phyloP scores from a whole-genome alignment of 2,113 vertebrate species.

The Holacanthus passer region DNA sequence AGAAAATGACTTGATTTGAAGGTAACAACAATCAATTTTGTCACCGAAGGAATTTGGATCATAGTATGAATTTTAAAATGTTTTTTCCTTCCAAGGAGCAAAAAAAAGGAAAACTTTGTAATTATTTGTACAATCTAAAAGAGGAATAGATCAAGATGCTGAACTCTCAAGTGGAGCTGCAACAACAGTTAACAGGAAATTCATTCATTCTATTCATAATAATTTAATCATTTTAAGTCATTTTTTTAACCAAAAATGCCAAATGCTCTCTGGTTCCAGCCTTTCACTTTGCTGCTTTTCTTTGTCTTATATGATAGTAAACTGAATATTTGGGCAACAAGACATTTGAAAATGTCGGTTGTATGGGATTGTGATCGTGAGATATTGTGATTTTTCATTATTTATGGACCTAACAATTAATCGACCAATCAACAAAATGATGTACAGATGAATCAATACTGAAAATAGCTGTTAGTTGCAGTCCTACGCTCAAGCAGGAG shows the following conservation, averaged over 20 bases:
- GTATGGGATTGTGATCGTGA: no score
- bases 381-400: not conserved
- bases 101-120: slow-evolving; percentile 7
- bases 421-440: not conserved
- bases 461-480: not conserved
- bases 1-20: not conserved
- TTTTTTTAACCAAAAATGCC: not conserved
- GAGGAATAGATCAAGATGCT: not conserved
- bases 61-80: not conserved
- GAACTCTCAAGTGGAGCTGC: not conserved
- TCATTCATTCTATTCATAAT: not conserved
- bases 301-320: slow-evolving; percentile 6
- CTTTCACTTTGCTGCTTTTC: not conserved
- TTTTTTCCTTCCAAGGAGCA: not conserved
- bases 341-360: slow-evolving; percentile 7
- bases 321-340: slow-evolving; percentile 19
- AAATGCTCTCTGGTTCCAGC: not conserved
- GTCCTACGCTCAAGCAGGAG: not conserved
- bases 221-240: not conserved
- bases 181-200: not conserved
- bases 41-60: no score
- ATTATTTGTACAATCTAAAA: not conserved
- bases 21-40: not conserved
- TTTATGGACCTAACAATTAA: not conserved
- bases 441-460: not conserved